phyloP scores from a whole-genome alignment of 2,113 vertebrate genomes.

The Rousettus leschenaultii region DNA sequence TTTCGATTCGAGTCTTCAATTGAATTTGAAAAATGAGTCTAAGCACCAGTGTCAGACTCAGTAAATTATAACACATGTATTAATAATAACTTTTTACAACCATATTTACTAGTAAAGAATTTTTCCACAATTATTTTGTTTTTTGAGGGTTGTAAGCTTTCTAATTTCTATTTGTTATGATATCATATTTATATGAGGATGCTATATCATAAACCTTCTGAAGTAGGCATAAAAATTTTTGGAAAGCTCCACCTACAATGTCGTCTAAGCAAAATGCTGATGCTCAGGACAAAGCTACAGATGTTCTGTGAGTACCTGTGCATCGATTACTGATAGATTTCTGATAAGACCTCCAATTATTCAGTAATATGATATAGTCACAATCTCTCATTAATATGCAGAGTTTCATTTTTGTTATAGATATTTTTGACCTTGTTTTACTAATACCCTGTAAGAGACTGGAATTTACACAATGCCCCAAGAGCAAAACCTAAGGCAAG shows the following conservation, averaged over 20 bases:
- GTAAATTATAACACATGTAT: background rate
- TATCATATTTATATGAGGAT: background rate
- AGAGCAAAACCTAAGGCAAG: background rate
- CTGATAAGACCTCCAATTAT: background rate
- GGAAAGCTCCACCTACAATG: background rate
- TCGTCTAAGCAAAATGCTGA: background rate
- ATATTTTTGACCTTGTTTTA: no score
- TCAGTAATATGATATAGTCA: background rate
- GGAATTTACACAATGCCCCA: background rate
- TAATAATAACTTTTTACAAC: background rate
- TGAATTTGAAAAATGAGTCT: background rate
- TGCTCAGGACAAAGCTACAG: background rate
- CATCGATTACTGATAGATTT: background rate
- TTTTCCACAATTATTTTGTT: background rate
- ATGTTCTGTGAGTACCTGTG: background rate
- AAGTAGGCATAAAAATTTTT: background rate
- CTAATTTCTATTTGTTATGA: background rate
- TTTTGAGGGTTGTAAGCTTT: background rate
- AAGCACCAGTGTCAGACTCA: background rate
- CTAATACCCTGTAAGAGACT: background rate
- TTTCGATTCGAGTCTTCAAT: no score
- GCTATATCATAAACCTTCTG: background rate
- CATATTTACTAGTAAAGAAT: background rate
- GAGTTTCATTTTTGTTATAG: background rate
- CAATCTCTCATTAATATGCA: background rate